Evolutionary conservation across 2,888 invertebrate genomes (phyloP), one percentile per base, ranked within the genome.

Genomic region (Oscheius onirici): DNA sequence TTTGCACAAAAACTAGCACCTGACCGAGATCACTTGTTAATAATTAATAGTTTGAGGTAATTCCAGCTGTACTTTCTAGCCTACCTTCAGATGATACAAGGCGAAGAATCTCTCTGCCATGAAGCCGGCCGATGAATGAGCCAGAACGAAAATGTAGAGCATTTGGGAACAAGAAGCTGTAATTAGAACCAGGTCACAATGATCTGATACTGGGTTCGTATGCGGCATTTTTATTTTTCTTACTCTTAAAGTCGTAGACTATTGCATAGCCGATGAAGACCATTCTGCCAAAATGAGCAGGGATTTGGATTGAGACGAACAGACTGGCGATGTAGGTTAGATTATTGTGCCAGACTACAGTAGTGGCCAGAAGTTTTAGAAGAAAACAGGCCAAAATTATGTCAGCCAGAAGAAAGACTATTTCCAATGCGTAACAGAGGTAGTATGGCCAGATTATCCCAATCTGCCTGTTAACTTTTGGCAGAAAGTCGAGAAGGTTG

Each of bases 271-370:
- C n/a, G 15, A 63, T 63, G 11, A 49, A 63, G n/a, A 63, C 17
- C 11, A 63, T 44, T n/a, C 63, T 24, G 1, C 49, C 63, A 2
- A 63, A 28, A 63, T 63, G 63, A n/a, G 63, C 63, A 1, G 63
- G 63, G 15, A 63, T 63, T 20, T 63, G 63, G 34, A 63, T 28
- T 2, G 26, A 3, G 3, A 63, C 49, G 17, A 63, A 49, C 17
- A 63, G 17, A 20, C n/a, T 24, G 15, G 34, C 46, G 17, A 63
- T 34, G 22, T 63, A 49, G 28, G 46, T 63, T 15, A 63, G 46
- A 26, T 63, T 63, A 1, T 24, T 63, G 46, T 63, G 63, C 63
- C 63, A 63, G 34, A 63, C 63, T 11, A 46, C 49, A 3, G 63
- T 63, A 28, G 49, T 46, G 15, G 46, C 20, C 22, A 63, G 17